Percentiles rank a stretch among this genome's conserved stretches.
Evolutionary conservation across 2,888 invertebrate genomes (phyloP).

Genomic region (Stenodema calcarata): DNA sequence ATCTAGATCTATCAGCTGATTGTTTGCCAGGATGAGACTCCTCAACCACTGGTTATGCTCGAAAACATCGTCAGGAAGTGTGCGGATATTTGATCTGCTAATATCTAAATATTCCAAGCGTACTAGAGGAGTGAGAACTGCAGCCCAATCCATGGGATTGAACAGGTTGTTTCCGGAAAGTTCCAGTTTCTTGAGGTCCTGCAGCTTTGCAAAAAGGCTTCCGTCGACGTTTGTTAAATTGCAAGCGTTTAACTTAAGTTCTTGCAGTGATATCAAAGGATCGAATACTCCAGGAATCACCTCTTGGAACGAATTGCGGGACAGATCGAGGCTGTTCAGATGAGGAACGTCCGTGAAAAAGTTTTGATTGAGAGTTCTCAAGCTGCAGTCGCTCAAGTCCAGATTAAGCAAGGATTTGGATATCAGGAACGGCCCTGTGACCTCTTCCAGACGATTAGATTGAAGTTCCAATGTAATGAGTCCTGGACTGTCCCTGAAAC

Average conservation of each 20-base stretch:
- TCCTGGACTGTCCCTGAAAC: constrained; percentile 71
- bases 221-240: constrained; percentile 68
- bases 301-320: constrained; percentile 69
- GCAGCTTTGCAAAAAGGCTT: constrained; percentile 67
- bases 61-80: constrained; percentile 71
- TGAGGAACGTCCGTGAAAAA: constrained; percentile 74
- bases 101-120: constrained; percentile 72
- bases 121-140: constrained; percentile 67
- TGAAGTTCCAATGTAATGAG: constrained; percentile 74
- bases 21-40: constrained; percentile 70
- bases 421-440: constrained; percentile 71
- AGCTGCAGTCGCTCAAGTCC: constrained; percentile 72
- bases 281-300: constrained; percentile 70
- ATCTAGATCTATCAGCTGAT: constrained; percentile 70
- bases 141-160: constrained; percentile 67
- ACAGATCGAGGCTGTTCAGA: constrained; percentile 73
- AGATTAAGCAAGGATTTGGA: constrained; percentile 72
- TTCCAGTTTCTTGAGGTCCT: constrained; percentile 71
- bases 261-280: constrained; percentile 70
- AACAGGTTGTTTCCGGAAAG: constrained; percentile 67
- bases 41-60: constrained; percentile 71
- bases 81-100: constrained; percentile 68
- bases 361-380: constrained; percentile 67
- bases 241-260: constrained; percentile 70
- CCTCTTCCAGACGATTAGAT: constrained; percentile 69